Conservation (phyloP, 2,113 vertebrate genomes). For the Phrynosoma blainvillii region DNA sequence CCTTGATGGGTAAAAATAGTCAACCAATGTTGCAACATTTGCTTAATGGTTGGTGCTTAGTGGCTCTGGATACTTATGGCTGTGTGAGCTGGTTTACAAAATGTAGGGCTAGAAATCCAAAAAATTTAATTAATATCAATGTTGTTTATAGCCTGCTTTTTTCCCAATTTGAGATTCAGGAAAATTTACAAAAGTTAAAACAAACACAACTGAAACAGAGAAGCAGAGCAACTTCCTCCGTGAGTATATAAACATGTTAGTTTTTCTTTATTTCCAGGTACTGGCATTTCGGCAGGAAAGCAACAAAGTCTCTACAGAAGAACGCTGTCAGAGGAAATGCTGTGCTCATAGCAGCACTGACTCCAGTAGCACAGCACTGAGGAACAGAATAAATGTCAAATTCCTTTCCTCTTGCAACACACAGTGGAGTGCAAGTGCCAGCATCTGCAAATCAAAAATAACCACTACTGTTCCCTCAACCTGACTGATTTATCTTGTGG, state of each 20-base stretch:
- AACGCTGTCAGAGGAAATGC: background rate
- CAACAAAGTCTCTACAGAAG: background rate
- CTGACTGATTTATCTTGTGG: constrained; percentile 73
- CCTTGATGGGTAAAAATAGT: background rate
- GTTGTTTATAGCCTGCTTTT: too few species aligned
- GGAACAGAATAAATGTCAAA: constrained; percentile 36
- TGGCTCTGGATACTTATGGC: background rate
- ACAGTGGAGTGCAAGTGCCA: constrained; percentile 9
- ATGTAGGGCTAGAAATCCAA: background rate
- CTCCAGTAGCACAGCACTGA: background rate
- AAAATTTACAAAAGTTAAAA: too few species aligned
- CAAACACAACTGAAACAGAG: background rate
- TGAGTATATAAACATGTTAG: background rate
- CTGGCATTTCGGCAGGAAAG: background rate
- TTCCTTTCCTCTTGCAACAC: background rate
- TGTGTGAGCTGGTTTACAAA: background rate
- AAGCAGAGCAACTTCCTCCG: background rate
- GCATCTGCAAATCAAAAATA: constrained; percentile 65
- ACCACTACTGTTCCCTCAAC: constrained; percentile 59
- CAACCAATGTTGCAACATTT: background rate
- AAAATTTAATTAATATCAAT: background rate
- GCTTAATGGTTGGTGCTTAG: background rate
- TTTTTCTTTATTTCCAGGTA: background rate
- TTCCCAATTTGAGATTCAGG: too few species aligned
- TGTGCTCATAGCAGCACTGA: background rate